Evolutionary conservation across 2,113 vertebrate species (phyloP).

Genomic region (Oriolus oriolus): DNA sequence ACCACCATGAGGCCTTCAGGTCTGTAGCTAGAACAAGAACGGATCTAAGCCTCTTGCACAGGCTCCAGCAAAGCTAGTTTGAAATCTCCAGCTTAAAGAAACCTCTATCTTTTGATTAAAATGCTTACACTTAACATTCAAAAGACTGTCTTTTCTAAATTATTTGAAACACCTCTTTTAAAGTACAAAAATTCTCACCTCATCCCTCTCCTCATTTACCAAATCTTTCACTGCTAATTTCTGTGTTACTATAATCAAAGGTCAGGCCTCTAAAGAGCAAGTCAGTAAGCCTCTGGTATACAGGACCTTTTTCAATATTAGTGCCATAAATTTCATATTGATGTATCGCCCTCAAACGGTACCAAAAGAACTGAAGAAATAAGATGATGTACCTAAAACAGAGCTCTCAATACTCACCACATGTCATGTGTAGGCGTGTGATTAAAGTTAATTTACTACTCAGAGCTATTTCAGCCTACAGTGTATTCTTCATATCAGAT

Average conservation of each 20-base stretch:
- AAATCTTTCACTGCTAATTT: neutral
- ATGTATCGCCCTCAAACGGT: fast-evolving
- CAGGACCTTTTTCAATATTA: neutral
- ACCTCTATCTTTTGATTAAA: neutral
- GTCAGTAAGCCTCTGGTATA: neutral
- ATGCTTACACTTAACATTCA: neutral
- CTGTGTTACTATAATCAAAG: neutral
- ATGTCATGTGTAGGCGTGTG: neutral
- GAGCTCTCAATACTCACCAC: neutral
- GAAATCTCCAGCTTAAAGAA: neutral
- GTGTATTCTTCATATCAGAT: neutral
- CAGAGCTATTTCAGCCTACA: neutral
- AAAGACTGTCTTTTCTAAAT: neutral
- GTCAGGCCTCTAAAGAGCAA: neutral
- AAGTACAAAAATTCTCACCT: neutral
- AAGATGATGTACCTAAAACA: neutral
- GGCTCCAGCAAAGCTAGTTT: neutral
- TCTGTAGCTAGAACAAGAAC: neutral
- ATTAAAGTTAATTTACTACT: constrained; percentile 15
- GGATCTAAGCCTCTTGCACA: neutral
- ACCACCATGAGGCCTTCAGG: neutral
- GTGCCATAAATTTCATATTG: neutral
- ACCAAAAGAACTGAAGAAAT: neutral
- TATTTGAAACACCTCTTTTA: neutral
- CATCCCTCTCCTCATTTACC: neutral